phyloP scores from a whole-genome alignment of 2,113 vertebrate genomes.

The Mionectes macconnelli region DNA sequence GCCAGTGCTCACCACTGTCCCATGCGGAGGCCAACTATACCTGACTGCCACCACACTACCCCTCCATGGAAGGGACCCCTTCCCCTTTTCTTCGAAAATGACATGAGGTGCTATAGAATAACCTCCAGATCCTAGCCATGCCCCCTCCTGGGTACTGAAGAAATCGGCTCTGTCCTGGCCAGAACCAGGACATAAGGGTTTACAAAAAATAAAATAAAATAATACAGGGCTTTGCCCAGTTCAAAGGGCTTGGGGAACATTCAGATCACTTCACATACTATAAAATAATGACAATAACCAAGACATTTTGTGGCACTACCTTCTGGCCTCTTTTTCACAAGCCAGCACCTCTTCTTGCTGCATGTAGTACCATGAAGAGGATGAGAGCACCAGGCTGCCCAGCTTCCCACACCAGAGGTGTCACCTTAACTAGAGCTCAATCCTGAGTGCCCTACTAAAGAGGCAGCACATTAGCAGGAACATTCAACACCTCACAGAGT shows the following conservation, averaged over 20 bases:
- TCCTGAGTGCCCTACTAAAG: background rate
- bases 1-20: background rate
- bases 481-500: background rate
- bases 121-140: background rate
- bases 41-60: background rate
- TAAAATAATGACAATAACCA: background rate
- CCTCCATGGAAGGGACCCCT: background rate
- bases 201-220: background rate
- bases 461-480: background rate
- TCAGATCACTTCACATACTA: background rate
- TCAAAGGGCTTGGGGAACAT: background rate
- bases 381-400: background rate
- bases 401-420: background rate
- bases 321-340: background rate
- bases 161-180: background rate
- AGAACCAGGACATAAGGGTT: background rate
- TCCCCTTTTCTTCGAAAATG: background rate
- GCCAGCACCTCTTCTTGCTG: background rate
- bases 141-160: background rate
- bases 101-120: background rate
- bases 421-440: background rate
- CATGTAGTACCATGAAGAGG: rapidly evolving
- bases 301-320: background rate
- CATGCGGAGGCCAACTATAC: background rate
- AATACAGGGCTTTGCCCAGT: background rate